Conservation (phyloP, 2,797 vertebrate species). For the Clarias platycephalus region DNA sequence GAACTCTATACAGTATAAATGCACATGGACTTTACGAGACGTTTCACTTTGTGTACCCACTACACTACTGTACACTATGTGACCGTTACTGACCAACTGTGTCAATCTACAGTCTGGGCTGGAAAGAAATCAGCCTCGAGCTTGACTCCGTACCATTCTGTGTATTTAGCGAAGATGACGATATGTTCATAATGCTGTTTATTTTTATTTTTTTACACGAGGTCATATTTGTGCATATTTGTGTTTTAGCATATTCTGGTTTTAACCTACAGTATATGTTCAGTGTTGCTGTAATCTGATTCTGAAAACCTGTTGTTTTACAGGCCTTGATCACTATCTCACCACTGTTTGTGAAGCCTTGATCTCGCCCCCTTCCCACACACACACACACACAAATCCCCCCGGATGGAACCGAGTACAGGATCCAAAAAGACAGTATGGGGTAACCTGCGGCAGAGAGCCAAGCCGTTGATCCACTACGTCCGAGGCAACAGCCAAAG, state of each 20-base stretch:
- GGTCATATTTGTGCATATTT: not conserved
- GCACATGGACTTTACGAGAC: not conserved
- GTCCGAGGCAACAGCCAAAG: conserved; percentile 55
- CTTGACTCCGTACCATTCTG: not conserved
- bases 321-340: conserved; percentile 37
- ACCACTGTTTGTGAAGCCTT: conserved; percentile 25
- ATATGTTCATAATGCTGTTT: not conserved
- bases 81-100: not conserved
- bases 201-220: not conserved
- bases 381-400: not conserved
- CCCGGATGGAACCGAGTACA: conserved; percentile 31
- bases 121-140: not conserved
- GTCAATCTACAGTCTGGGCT: not conserved
- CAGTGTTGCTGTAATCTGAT: not conserved
- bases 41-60: not conserved
- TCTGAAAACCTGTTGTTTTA: conserved; percentile 4
- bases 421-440: conserved; percentile 67
- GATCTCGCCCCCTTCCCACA: not conserved
- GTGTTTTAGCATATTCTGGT: not conserved
- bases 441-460: conserved; percentile 63
- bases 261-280: not conserved
- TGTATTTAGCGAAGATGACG: not conserved
- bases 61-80: too few relatives aligned
- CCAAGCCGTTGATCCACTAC: conserved; percentile 63
- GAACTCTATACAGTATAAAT: not conserved